Base-by-base conservation (phyloP, 1,140 invertebrate genomes). In the Drosophila hydei region DNA sequence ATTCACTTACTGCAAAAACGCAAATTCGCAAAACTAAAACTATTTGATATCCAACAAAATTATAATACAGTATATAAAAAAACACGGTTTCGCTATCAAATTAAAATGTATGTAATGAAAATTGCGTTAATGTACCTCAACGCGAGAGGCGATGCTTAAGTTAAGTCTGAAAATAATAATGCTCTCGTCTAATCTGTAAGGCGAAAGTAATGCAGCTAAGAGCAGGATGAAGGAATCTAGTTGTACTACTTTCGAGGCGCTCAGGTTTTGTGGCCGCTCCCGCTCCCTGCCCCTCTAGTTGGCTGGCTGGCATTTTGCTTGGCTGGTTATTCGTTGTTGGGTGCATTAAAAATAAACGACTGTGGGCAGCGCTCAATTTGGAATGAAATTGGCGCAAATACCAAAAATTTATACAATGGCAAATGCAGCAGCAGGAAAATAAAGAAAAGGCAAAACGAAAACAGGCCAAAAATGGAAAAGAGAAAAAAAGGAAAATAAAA, bases 291-390 rank as follows among this genome's bases (percentile, higher is more conserved):
- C 33, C 55, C 18, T 51, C 23, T 55, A 19, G 62, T 21, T 33
- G 30, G 11, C 11, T 33, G 30, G 30, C 30, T 12, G 73, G 67
- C 79, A 85, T 79, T 76, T 80, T 80, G 73, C 80, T 74, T 62
- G 54, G 63, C 50, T 75, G 77, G 25, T 59, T 75, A 12, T 50
- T 68, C 36, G 54, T 73, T 70, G 70, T 19, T 16, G 76, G 74
- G 71, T 88, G 83, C 81, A 87, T 87, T 87, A 81, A 88, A 87
- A 87, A 88, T 87, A 87, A 88, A 87, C 81, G 81, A 87, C 83
- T 88, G 81, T 78, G 83, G 81, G 61, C 74, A 88, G 81, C 78
- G 81, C 81, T 87, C 81, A 87, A 87, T 87, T 87, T 87, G 81
- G 83, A 87, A 87, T 87, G 77, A 87, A 87, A 87, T 88, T 87